Percentiles rank a stretch among this genome's conserved stretches.
phyloP scores from a whole-genome alignment of 2,888 invertebrate species.

The Xestobium rufovillosum region DNA sequence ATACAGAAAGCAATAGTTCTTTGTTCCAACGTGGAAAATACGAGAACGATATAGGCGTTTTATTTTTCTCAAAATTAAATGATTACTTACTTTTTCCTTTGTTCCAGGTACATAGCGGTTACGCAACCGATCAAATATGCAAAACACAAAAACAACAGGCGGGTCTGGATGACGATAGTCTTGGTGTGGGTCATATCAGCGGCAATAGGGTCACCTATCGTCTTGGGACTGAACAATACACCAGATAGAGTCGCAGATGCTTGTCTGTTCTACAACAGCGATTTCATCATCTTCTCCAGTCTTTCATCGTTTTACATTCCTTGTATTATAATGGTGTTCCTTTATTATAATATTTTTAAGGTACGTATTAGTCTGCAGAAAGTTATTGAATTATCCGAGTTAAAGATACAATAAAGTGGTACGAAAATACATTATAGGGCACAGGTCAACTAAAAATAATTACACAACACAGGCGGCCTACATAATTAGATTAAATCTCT shows the following conservation, averaged over 20 bases:
- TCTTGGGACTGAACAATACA: slow-evolving; percentile 91
- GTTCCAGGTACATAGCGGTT: slow-evolving; percentile 92
- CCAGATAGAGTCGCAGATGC: slow-evolving; percentile 74
- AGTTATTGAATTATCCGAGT: too few relatives aligned
- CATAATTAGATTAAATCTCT: too few relatives aligned
- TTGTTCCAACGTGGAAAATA: too few relatives aligned
- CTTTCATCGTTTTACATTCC: slow-evolving; percentile 98
- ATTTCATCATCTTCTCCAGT: slow-evolving; percentile 97
- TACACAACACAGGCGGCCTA: too few relatives aligned
- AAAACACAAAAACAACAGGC: slow-evolving; percentile 91
- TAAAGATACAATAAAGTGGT: too few relatives aligned
- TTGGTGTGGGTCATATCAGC: slow-evolving; percentile 94
- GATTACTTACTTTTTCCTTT: slow-evolving; percentile 17
- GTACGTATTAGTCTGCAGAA: too few relatives aligned
- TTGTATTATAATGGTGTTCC: slow-evolving; percentile 95
- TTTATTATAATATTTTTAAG: slow-evolving; percentile 96
- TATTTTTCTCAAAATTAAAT: neutral
- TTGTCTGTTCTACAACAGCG: slow-evolving; percentile 95
- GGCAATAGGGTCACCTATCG: slow-evolving; percentile 93
- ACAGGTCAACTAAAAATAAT: too few relatives aligned
- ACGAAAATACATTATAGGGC: too few relatives aligned
- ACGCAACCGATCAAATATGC: slow-evolving; percentile 99
- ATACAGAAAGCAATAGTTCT: too few relatives aligned
- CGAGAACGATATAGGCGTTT: neutral
- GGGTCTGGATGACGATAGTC: slow-evolving; percentile 91